Conservation (phyloP, 2,888 invertebrate species). For the Cantharis rustica region DNA sequence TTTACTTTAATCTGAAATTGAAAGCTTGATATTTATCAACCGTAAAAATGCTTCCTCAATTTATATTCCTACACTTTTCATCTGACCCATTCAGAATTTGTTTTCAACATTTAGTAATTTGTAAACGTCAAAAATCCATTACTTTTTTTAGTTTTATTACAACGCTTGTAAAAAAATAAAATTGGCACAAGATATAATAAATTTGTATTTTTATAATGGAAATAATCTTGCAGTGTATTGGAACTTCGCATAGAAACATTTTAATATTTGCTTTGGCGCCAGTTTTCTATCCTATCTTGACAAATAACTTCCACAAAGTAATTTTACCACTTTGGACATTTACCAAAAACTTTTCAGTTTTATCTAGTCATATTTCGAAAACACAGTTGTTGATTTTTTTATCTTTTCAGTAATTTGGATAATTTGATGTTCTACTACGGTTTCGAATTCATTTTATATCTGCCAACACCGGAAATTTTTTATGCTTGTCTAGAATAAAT, state of each 20-base stretch:
- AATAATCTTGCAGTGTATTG: background rate
- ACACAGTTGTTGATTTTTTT: background rate
- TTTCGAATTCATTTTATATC: background rate
- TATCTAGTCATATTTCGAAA: background rate
- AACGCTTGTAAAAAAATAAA: background rate
- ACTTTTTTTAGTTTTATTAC: conserved; percentile 1
- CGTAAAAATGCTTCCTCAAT: conserved; percentile 3
- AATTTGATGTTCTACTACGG: background rate
- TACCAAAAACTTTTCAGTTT: background rate
- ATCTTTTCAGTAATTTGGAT: background rate
- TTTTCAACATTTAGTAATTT: conserved; percentile 2
- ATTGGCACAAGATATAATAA: background rate
- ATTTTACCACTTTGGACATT: background rate
- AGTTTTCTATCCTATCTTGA: background rate
- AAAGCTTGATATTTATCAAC: conserved; percentile 1
- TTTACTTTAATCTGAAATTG: background rate
- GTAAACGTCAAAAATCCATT: conserved; percentile 3
- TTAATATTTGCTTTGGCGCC: background rate
- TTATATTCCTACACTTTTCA: conserved; percentile 3
- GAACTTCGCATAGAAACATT: background rate
- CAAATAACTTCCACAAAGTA: background rate
- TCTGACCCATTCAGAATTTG: conserved; percentile 2
- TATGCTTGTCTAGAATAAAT: background rate
- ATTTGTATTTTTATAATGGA: background rate
- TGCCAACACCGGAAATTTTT: background rate